Percentiles rank a stretch among this genome's conserved stretches.
phyloP scores from a whole-genome alignment of 1,140 invertebrate species.

The Conopomorpha cramerella region DNA sequence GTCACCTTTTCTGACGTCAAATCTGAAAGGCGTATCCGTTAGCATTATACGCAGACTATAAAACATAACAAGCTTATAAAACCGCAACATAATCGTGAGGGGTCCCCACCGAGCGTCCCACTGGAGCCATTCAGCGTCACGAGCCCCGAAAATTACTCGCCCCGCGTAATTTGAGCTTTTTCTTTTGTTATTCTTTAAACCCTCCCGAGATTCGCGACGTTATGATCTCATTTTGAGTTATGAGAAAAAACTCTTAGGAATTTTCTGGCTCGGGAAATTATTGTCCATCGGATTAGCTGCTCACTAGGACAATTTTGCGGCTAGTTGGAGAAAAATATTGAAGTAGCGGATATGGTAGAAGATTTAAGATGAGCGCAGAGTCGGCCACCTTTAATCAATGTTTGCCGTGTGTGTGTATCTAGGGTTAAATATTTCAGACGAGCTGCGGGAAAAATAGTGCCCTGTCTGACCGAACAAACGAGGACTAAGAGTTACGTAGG shows the following conservation, averaged over 20 bases:
- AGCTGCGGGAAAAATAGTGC: too few relatives aligned
- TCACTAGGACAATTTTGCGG: slow-evolving; percentile 12
- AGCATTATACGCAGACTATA: slow-evolving; percentile 41
- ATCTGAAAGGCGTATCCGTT: slow-evolving; percentile 25
- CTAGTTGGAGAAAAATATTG: background rate
- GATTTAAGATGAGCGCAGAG: background rate
- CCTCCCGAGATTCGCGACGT: slow-evolving; percentile 41
- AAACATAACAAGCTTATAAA: slow-evolving; percentile 54
- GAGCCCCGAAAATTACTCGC: slow-evolving; percentile 49
- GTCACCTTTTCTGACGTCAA: slow-evolving; percentile 2
- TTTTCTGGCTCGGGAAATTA: slow-evolving; percentile 28
- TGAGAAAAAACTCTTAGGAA: slow-evolving; percentile 43
- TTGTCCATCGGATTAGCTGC: slow-evolving; percentile 38
- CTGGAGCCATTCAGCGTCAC: slow-evolving; percentile 32
- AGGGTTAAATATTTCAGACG: background rate
- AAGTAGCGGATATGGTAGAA: too few relatives aligned
- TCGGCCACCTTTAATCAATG: background rate
- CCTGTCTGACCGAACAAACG: too few relatives aligned
- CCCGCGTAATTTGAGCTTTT: slow-evolving; percentile 48
- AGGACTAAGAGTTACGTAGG: too few relatives aligned
- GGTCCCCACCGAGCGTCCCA: slow-evolving; percentile 23
- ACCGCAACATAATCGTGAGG: slow-evolving; percentile 39
- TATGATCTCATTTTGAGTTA: slow-evolving; percentile 57
- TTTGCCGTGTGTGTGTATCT: background rate
- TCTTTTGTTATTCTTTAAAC: slow-evolving; percentile 51